Evolutionary conservation across 2,888 invertebrate genomes (phyloP).

Genomic region (Drosophila prostipennis): DNA sequence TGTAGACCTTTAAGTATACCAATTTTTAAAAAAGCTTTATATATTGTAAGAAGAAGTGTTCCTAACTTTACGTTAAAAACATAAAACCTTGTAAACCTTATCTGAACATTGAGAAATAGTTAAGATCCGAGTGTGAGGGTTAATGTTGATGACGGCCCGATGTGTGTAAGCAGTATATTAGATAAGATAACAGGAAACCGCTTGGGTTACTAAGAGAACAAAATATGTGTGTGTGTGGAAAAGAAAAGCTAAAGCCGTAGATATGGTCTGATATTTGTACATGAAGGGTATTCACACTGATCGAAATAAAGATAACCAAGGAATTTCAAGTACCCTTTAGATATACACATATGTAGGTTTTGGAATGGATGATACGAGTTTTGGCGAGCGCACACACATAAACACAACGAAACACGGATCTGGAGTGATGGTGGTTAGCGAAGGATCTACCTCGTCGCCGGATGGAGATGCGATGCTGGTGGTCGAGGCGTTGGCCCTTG

Average conservation of each 20-base stretch:
- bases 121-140: not conserved
- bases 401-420: conserved; percentile 31
- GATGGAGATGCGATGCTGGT: conserved; percentile 82
- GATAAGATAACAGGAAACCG: conserved; percentile 30
- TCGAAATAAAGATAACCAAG: conserved; percentile 4
- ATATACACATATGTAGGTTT: conserved; percentile 3
- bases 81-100: not conserved
- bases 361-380: conserved; percentile 1
- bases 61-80: too few species aligned
- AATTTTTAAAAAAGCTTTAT: too few species aligned
- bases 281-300: conserved; percentile 7
- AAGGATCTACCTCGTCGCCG: conserved; percentile 89
- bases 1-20: too few species aligned
- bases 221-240: conserved; percentile 1
- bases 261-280: conserved; percentile 19
- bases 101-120: not conserved
- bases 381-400: conserved; percentile 27
- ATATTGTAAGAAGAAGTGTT: too few species aligned
- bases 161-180: conserved; percentile 30
- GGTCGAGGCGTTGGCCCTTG: conserved; percentile 44
- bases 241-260: conserved; percentile 20
- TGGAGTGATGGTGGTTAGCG: conserved; percentile 38
- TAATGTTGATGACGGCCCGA: conserved; percentile 12
- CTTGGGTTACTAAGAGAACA: conserved; percentile 31
- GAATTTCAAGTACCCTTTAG: conserved; percentile 1